Percentiles rank a stretch among this genome's conserved stretches.
Conservation (phyloP, 2,888 invertebrate genomes). For the Agrilus mali region DNA sequence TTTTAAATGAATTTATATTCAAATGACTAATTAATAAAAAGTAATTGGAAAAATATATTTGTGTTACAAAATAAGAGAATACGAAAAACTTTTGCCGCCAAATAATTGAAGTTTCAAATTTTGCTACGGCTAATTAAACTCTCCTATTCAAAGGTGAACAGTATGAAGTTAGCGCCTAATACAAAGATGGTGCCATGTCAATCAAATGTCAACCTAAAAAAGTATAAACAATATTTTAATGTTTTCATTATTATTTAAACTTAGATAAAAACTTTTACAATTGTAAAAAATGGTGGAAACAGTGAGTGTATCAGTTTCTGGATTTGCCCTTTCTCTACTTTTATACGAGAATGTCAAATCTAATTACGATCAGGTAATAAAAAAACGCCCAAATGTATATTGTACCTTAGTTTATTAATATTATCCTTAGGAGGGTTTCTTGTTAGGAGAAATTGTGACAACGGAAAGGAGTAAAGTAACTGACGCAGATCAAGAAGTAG, state of each 20-base stretch:
- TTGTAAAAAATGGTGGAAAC: constrained; percentile 22
- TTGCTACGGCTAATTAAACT: no score
- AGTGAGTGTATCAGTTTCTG: constrained; percentile 29
- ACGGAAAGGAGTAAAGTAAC: constrained; percentile 55
- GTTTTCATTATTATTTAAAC: not conserved
- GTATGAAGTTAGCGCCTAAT: no score
- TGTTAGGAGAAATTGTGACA: constrained; percentile 49
- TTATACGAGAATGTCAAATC: constrained; percentile 54
- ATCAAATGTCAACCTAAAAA: no score
- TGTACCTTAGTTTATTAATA: constrained; percentile 4
- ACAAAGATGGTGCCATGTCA: no score
- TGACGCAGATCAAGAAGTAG: constrained; percentile 50
- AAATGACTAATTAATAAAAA: no score
- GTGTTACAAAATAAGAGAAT: no score
- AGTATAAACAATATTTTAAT: not conserved
- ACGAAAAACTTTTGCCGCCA: no score
- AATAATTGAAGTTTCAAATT: no score
- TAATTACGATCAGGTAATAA: constrained; percentile 44
- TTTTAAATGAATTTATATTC: no score
- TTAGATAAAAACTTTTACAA: not conserved
- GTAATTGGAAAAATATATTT: no score
- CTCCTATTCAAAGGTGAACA: no score
- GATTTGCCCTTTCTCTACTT: constrained; percentile 53
- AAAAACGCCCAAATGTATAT: constrained; percentile 10
- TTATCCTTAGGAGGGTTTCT: constrained; percentile 44